Conservation (phyloP, 1,140 invertebrate species). For the Akabosia matsudoensis region DNA sequence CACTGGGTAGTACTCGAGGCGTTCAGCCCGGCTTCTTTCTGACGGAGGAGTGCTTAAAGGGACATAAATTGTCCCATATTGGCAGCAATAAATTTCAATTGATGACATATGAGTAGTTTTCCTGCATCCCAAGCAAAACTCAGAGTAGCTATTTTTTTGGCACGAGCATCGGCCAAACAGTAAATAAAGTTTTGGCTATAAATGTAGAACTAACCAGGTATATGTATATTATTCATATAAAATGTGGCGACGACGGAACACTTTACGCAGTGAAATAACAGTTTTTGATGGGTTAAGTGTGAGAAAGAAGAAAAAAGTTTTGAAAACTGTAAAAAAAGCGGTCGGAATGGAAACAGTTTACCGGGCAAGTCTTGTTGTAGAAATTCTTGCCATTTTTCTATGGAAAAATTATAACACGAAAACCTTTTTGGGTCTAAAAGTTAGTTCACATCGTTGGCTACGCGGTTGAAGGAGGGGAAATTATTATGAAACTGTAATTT, state of each 20-base stretch:
- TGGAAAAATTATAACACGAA: too few species aligned
- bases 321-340: too few species aligned
- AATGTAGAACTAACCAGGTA: not conserved
- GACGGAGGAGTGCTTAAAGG: constrained; percentile 22
- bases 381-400: too few species aligned
- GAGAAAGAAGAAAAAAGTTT: too few species aligned
- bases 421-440: too few species aligned
- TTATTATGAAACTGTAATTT: not conserved
- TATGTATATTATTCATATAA: too few species aligned
- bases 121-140: constrained; percentile 10
- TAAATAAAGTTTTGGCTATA: not conserved
- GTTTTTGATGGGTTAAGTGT: too few species aligned
- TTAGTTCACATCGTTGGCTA: not conserved
- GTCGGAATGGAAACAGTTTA: too few species aligned
- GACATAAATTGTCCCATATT: constrained; percentile 32
- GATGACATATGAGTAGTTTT: constrained; percentile 28
- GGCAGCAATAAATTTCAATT: constrained; percentile 32
- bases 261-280: too few species aligned
- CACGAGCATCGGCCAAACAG: not conserved
- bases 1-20: not conserved
- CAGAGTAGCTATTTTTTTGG: constrained; percentile 4
- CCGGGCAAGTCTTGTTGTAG: too few species aligned
- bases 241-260: too few species aligned
- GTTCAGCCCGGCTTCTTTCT: constrained; percentile 1
- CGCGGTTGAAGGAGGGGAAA: not conserved